Percentiles rank a stretch among this genome's conserved stretches.
phyloP scores from a whole-genome alignment of 2,888 invertebrate species.

The Amaurobius ferox region DNA sequence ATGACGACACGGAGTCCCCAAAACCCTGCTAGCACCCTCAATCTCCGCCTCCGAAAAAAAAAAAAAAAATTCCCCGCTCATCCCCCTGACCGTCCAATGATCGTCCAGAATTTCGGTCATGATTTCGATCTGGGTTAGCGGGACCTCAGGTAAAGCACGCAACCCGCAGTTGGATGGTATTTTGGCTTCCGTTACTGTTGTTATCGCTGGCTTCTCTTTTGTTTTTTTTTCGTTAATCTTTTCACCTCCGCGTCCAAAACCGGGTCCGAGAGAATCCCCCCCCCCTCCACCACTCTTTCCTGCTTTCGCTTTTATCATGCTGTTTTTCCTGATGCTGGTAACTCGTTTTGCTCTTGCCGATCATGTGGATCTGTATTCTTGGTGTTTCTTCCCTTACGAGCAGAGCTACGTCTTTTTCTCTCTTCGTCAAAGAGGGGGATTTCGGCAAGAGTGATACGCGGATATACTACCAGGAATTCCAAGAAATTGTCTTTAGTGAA shows the following conservation, averaged over 20 bases:
- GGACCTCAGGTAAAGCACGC: conserved; percentile 59
- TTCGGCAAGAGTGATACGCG: too few relatives aligned
- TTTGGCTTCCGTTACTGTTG: conserved; percentile 63
- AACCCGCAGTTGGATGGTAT: conserved; percentile 45
- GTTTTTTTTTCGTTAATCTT: conserved; percentile 14
- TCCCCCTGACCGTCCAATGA: conserved; percentile 56
- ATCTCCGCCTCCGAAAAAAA: conserved; percentile 58
- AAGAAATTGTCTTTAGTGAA: too few relatives aligned
- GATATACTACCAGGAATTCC: too few relatives aligned
- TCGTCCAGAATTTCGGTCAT: conserved; percentile 20
- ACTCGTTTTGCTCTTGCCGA: conserved; percentile 29
- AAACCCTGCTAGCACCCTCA: conserved; percentile 53
- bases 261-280: conserved; percentile 7
- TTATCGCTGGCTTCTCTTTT: conserved; percentile 26
- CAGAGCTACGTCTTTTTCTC: too few relatives aligned
- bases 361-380: neutral
- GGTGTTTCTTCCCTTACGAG: neutral
- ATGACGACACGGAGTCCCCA: neutral
- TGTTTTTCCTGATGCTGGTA: conserved; percentile 45
- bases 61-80: conserved; percentile 37
- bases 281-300: conserved; percentile 25
- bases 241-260: conserved; percentile 63
- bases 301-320: conserved; percentile 58
- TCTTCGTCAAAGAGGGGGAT: too few relatives aligned
- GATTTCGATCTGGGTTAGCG: conserved; percentile 58